Evolutionary conservation across 2,888 invertebrate species (phyloP), one percentile per base, ranked within the genome.

Genomic region (Ormia ochracea): DNA sequence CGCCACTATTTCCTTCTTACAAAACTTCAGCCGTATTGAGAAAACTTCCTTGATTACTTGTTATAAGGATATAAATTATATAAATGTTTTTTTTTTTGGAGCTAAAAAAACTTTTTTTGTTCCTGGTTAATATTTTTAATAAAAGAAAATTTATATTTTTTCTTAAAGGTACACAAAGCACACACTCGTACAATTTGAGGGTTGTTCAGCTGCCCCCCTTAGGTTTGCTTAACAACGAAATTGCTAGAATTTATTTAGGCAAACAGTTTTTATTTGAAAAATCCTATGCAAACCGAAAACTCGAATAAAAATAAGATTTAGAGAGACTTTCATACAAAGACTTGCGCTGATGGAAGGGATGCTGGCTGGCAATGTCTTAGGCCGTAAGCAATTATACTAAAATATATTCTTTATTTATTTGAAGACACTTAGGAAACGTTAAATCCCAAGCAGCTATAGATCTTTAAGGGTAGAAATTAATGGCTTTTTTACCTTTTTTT

Each of bases 381-480:
- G 31, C 56, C 48, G 68, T 14, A 56, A 66, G 52, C 72, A 78
- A 72, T 78, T 78, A 56, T 68, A 65, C 56, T 72, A 33, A 41
- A 14, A 70, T 31, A 58, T 28, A 58, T 41, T 45, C 17, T 50
- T 41, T 28, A 26, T 50, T 36, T 48, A 50, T 31, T 33, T 43
- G 17, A 26, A 52, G 4, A 52, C 43, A 0, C n/a, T n/a, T 17
- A 19, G 14, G 12, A 41, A 10, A 66, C 33, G 33, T 17, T 14
- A 21, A 48, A 61, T 36, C 7, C 10, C 14, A 10, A 21, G 14
- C 9, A 14, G 3, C 6, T 12, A 38, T 6, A 5, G 36, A 2
- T 0, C 12, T 17, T 19, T 28, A 14, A 33, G 66, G 66, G 66
- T 66, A 9, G 19, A 38, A 65, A 28, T 65, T 7, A 50, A 19